A percentile compares a stretch with the other conserved stretches of the same genome.
These are phyloP conservation scores for Strongylocentrotus purpuratus DNA, from an alignment of 35 echinoderm and acorn worm species.

Conservation along the genomic window DNA sequence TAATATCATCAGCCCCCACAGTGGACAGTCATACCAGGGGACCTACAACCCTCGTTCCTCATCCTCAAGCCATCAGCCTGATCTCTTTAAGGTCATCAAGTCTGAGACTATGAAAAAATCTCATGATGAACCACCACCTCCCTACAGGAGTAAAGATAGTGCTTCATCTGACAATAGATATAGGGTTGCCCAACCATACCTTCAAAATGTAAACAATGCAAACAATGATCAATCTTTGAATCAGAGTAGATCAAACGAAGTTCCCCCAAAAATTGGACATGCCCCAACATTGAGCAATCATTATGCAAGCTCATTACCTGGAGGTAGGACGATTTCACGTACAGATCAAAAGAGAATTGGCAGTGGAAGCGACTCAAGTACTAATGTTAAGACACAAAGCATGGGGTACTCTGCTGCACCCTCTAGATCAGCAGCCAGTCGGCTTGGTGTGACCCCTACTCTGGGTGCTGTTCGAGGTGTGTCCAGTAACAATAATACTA, in stretches of 20 bases:
- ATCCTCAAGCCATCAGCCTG: neutral
- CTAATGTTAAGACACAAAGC: too few relatives aligned
- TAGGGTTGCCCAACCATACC: neutral
- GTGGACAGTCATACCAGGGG: slow-evolving; percentile 11
- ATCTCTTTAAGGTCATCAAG: neutral
- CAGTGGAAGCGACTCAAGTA: neutral
- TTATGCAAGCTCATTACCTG: neutral
- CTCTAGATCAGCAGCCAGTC: slow-evolving; percentile 7
- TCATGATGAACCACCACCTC: neutral
- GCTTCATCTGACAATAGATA: neutral
- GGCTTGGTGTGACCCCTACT: slow-evolving; percentile 15
- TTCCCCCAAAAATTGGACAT: neutral
- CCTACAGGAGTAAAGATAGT: neutral
- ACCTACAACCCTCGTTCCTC: slow-evolving; percentile 25
- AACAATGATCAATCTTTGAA: neutral
- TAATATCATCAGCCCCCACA: slow-evolving; percentile 18
- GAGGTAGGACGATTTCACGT: neutral
- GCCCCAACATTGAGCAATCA: neutral
- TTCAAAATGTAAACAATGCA: neutral
- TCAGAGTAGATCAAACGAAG: neutral
- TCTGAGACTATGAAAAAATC: neutral
- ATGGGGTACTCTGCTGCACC: neutral
- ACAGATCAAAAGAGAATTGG: neutral
- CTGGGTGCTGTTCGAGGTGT: neutral
- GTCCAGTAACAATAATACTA: neutral